These are phyloP conservation scores for Embidobia sp. DNA, from an alignment of 2,888 invertebrate genomes.

Conservation along the genomic window DNA sequence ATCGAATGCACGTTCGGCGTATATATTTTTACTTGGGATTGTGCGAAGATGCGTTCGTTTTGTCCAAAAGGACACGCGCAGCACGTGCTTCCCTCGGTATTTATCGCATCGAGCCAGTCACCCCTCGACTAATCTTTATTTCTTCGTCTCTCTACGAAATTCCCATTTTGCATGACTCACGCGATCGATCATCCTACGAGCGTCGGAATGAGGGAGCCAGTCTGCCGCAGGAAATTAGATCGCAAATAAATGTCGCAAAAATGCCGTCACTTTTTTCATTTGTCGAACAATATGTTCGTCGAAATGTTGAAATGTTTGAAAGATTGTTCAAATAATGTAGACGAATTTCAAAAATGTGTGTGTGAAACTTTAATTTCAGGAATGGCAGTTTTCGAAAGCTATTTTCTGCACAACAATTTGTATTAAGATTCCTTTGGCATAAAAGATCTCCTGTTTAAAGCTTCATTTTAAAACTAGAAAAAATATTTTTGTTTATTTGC, in stretches of 20 bases:
- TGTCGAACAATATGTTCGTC: not conserved
- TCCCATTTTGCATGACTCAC: slow-evolving; percentile 62
- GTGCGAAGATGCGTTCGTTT: slow-evolving; percentile 33
- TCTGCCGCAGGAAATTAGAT: slow-evolving; percentile 40
- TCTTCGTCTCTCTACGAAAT: slow-evolving; percentile 53
- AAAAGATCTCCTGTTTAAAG: no score
- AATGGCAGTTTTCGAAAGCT: no score
- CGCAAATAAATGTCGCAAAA: slow-evolving; percentile 53
- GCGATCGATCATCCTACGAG: slow-evolving; percentile 52
- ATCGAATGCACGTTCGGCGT: slow-evolving; percentile 3
- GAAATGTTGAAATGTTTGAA: not conserved
- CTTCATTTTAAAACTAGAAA: no score
- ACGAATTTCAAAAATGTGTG: no score
- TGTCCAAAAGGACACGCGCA: slow-evolving; percentile 39
- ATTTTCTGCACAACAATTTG: no score
- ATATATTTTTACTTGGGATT: slow-evolving; percentile 35
- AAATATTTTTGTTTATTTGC: no score
- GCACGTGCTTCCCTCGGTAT: slow-evolving; percentile 60
- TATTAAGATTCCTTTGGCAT: no score
- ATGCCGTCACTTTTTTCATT: slow-evolving; percentile 11
- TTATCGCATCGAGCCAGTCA: slow-evolving; percentile 56
- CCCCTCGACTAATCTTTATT: slow-evolving; percentile 63
- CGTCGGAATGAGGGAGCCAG: slow-evolving; percentile 45
- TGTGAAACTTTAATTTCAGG: no score
- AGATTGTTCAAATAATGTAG: not conserved